Percentiles rank a stretch among this genome's conserved stretches.
These are phyloP conservation scores for Meandrina meandrites DNA, from an alignment of 92 coral and sea anemone genomes.

Conservation along the genomic window DNA sequence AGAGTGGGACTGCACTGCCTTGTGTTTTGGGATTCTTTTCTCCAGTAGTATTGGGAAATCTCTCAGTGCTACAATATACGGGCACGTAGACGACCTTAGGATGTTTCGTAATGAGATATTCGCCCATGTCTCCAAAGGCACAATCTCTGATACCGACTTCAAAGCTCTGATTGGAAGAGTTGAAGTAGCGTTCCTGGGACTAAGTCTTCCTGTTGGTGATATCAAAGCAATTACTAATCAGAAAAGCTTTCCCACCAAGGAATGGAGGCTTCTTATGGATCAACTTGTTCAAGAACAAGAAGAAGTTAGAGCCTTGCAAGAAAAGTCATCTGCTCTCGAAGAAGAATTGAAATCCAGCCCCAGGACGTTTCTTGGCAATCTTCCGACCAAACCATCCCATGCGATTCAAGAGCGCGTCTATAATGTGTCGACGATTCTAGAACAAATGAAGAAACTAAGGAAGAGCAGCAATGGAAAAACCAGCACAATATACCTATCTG, in stretches of 20 bases:
- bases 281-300: conserved; percentile 14
- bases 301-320: conserved; percentile 4
- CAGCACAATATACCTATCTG: conserved; percentile 38
- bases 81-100: conserved; percentile 22
- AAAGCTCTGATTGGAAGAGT: conserved; percentile 18
- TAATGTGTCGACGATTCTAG: conserved; percentile 29
- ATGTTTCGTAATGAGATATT: conserved; percentile 25
- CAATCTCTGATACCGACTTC: conserved; percentile 19
- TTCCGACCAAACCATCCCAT: conserved; percentile 44
- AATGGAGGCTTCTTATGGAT: conserved; percentile 4
- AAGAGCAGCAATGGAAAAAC: conserved; percentile 21
- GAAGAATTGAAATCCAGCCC: neutral
- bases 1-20: conserved; percentile 62
- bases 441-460: conserved; percentile 33
- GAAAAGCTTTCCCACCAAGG: conserved; percentile 17
- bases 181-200: conserved; percentile 14
- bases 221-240: conserved; percentile 27
- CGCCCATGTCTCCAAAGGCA: conserved; percentile 25
- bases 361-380: conserved; percentile 25
- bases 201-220: conserved; percentile 25
- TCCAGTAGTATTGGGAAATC: conserved; percentile 46
- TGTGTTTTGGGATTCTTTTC: conserved; percentile 56
- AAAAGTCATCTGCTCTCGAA: conserved; percentile 17
- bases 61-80: conserved; percentile 4
- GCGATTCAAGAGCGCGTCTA: conserved; percentile 9